A percentile compares a stretch with the other conserved stretches of the same genome.
These are phyloP conservation scores for Calliphora vicina DNA, from an alignment of 1,140 invertebrate species.

Conservation along the genomic window DNA sequence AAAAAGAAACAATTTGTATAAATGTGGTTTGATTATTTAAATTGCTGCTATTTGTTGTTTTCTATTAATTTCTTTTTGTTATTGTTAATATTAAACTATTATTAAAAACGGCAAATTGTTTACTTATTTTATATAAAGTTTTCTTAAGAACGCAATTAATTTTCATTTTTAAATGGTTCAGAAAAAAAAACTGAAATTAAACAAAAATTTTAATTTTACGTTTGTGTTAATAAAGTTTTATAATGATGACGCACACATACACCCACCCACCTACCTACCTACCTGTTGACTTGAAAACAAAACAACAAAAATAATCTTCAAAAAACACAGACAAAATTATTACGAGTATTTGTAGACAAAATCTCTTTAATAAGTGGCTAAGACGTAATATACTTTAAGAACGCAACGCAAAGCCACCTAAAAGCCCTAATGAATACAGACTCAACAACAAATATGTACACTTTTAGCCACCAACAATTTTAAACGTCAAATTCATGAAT, in stretches of 20 bases:
- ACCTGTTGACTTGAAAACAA: not conserved
- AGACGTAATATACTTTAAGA: not conserved
- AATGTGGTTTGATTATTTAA: not conserved
- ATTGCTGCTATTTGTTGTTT: not conserved
- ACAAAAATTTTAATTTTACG: not conserved
- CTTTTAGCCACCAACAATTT: not conserved
- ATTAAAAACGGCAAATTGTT: not conserved
- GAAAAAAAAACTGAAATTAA: too few species aligned
- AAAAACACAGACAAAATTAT: not conserved
- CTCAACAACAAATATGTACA: not conserved
- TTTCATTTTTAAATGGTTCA: not conserved
- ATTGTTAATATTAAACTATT: not conserved
- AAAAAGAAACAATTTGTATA: not conserved
- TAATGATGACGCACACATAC: not conserved
- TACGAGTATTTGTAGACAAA: not conserved
- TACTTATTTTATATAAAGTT: not conserved
- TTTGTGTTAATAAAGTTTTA: not conserved
- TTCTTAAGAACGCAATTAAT: not conserved
- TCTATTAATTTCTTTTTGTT: not conserved
- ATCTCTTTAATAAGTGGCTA: not conserved
- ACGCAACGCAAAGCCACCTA: not conserved
- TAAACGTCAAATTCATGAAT: not conserved
- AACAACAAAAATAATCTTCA: too few species aligned
- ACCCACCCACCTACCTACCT: slow-evolving; percentile 6
- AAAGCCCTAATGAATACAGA: not conserved